Evolutionary conservation across 1,140 invertebrate species (phyloP).

Genomic region (Procambarus virginalis): DNA sequence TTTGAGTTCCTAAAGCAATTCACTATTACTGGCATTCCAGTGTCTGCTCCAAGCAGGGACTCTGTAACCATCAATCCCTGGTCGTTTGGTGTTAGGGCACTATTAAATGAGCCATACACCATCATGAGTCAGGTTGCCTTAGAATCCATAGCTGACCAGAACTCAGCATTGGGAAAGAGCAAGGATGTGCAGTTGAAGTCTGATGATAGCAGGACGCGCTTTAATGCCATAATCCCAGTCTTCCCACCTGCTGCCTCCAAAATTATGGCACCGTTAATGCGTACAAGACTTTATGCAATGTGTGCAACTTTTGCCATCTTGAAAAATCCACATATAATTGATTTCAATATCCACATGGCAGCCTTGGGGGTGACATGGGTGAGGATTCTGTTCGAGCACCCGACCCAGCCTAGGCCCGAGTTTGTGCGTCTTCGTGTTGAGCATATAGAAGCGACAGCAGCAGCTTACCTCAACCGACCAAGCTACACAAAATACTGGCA

Average conservation of each 20-base stretch:
- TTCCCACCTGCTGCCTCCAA: constrained; percentile 35
- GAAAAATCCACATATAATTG: constrained; percentile 61
- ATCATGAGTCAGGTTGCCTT: constrained; percentile 48
- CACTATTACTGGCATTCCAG: constrained; percentile 61
- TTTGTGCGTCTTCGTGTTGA: constrained; percentile 17
- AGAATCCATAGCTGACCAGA: constrained; percentile 11
- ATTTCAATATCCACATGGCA: constrained; percentile 61
- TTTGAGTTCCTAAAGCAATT: constrained; percentile 56
- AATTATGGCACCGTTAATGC: constrained; percentile 36
- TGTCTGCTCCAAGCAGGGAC: constrained; percentile 58
- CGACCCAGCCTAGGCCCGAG: constrained; percentile 26
- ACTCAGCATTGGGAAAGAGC: background rate
- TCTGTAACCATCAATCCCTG: constrained; percentile 62
- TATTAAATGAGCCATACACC: constrained; percentile 39
- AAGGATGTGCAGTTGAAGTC: constrained; percentile 48
- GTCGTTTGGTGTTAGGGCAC: constrained; percentile 47
- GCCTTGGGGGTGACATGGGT: constrained; percentile 54
- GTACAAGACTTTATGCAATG: constrained; percentile 52
- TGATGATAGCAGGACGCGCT: constrained; percentile 38
- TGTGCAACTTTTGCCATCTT: constrained; percentile 60
- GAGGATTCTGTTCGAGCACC: constrained; percentile 37
- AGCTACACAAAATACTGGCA: constrained; percentile 32
- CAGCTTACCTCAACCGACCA: constrained; percentile 31
- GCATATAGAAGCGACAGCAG: constrained; percentile 43
- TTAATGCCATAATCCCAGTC: constrained; percentile 62